A percentile compares a stretch with the other conserved stretches of the same genome.
phyloP scores from a whole-genome alignment of 2,113 vertebrate genomes.

The Procavia capensis region DNA sequence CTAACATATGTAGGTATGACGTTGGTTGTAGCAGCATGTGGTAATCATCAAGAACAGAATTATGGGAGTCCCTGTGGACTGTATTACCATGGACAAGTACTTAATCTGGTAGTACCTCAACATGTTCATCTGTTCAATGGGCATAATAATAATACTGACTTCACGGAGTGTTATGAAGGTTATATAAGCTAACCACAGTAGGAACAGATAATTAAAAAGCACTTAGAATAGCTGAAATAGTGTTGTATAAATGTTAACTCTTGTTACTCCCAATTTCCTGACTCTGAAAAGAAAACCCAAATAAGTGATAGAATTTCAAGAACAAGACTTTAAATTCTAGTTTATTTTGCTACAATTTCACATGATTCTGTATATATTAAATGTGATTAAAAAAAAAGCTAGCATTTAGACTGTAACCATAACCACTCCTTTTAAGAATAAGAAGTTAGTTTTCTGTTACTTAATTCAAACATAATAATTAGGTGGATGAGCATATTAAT shows the following conservation, averaged over 20 bases:
- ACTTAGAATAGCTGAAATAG: not conserved
- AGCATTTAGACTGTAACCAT: not conserved
- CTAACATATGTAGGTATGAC: not conserved
- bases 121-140: not conserved
- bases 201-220: not conserved
- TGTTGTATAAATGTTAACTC: not conserved
- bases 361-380: not conserved
- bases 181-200: not conserved
- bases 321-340: not conserved
- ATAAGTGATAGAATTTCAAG: not conserved
- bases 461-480: not conserved
- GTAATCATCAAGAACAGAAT: not conserved
- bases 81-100: not conserved
- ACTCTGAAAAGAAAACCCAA: not conserved
- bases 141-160: not conserved
- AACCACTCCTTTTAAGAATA: not conserved
- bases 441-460: not conserved
- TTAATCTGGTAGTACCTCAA: not conserved
- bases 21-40: not conserved
- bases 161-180: not conserved
- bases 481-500: not conserved
- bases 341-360: not conserved
- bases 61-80: not conserved
- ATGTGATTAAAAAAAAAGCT: not conserved
- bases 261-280: not conserved